A percentile compares a stretch with the other conserved stretches of the same genome.
Conservation (phyloP, 2,888 invertebrate genomes). For the Anaspis maculata region DNA sequence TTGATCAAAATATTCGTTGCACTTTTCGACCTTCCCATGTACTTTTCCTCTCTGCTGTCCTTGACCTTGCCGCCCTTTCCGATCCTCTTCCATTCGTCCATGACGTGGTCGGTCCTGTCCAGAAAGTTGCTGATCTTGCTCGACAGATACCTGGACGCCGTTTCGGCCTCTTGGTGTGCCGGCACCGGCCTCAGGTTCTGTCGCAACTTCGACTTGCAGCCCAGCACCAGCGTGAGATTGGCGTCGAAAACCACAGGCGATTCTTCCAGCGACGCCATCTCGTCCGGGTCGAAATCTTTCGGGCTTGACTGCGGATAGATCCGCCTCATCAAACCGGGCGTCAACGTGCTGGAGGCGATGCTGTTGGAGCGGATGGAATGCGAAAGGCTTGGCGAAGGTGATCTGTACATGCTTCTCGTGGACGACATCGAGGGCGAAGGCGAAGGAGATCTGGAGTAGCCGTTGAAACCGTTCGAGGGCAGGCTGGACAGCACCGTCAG, state of each 20-base stretch:
- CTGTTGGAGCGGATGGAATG: no score
- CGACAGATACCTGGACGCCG: constrained; percentile 67
- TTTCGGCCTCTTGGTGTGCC: constrained; percentile 67
- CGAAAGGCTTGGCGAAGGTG: no score
- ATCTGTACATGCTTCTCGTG: no score
- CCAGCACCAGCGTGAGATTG: constrained; percentile 70
- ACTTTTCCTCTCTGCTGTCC: constrained; percentile 3
- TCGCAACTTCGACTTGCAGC: constrained; percentile 61
- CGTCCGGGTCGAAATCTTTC: constrained; percentile 51
- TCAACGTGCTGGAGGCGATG: neutral
- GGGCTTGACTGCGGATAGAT: constrained; percentile 54
- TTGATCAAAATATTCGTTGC: constrained; percentile 78
- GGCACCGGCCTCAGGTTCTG: constrained; percentile 62
- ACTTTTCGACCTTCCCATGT: constrained; percentile 56
- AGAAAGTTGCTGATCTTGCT: constrained; percentile 73
- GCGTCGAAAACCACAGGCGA: constrained; percentile 76
- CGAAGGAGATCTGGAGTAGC: no score
- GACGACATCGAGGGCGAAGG: no score
- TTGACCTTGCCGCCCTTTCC: constrained; percentile 45
- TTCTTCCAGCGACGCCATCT: constrained; percentile 56
- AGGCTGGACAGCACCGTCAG: constrained; percentile 27
- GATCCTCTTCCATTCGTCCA: constrained; percentile 75
- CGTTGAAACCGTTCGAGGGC: no score
- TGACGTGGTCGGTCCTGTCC: constrained; percentile 76
- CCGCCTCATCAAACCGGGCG: constrained; percentile 51